Percentiles rank a stretch among this genome's conserved stretches.
Conservation (phyloP, 2,113 vertebrate species). For the Sardina pilchardus region DNA sequence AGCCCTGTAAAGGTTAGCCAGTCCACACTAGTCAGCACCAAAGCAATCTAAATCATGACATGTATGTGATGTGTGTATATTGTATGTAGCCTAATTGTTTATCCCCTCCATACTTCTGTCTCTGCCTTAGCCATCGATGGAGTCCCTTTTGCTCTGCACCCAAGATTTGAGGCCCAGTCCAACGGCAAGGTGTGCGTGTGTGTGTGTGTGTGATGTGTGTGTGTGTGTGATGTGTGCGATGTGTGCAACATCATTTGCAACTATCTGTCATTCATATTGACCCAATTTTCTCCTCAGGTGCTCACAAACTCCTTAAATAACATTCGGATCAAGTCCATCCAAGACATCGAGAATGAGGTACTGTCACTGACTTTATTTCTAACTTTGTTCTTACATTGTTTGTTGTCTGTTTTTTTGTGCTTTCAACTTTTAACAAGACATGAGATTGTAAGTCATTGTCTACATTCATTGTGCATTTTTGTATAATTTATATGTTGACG, state of each 20-base stretch:
- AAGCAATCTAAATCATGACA: no score
- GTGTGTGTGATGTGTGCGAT: neutral
- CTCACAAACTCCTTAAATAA: slow-evolving; percentile 57
- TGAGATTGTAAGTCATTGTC: no score
- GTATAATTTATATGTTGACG: neutral
- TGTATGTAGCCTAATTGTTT: no score
- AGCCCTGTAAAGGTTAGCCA: neutral
- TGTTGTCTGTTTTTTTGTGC: neutral
- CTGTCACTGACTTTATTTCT: neutral
- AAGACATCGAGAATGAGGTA: slow-evolving; percentile 87
- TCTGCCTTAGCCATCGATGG: slow-evolving; percentile 79
- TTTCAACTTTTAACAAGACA: neutral
- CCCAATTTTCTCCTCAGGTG: slow-evolving; percentile 32
- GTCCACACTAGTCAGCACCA: neutral
- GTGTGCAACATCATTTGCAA: neutral
- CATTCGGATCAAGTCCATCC: slow-evolving; percentile 81
- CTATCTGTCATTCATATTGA: neutral
- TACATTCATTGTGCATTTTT: neutral
- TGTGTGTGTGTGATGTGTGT: neutral
- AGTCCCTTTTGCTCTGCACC: slow-evolving; percentile 84
- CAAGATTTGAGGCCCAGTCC: slow-evolving; percentile 71
- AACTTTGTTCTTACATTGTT: neutral
- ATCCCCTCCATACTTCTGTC: neutral
- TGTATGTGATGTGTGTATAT: no score
- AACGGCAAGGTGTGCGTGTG: slow-evolving; percentile 57